These are phyloP conservation scores for Digitonthophagus gazella DNA, from an alignment of 2,888 invertebrate species.

Conservation along the genomic window DNA sequence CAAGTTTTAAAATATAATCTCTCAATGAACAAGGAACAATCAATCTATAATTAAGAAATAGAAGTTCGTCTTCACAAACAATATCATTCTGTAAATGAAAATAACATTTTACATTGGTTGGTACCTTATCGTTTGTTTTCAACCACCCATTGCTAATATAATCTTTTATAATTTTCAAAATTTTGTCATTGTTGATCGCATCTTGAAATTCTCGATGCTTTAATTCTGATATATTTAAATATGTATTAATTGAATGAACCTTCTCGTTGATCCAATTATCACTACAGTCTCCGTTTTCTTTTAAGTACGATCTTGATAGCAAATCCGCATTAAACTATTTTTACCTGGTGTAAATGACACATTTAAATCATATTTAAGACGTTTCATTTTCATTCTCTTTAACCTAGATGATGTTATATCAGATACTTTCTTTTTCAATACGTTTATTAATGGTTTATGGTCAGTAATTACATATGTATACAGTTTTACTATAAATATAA, in stretches of 20 bases:
- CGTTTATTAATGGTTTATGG: neutral
- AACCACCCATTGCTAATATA: neutral
- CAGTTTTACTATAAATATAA: neutral
- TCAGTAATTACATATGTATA: neutral
- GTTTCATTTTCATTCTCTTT: neutral
- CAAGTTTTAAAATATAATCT: conserved; percentile 17
- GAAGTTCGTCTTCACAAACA: neutral
- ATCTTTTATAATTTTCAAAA: neutral
- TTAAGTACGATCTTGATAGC: neutral
- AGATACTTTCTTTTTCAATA: neutral
- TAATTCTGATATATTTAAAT: neutral
- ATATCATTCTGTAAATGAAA: neutral
- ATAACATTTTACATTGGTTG: neutral
- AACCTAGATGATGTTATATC: neutral
- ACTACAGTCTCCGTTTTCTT: neutral
- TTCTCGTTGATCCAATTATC: neutral
- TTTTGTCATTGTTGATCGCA: neutral
- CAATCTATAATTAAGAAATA: conserved; percentile 19
- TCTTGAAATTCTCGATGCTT: neutral
- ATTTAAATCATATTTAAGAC: neutral
- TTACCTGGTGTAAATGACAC: neutral
- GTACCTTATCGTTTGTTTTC: neutral
- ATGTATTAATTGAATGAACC: neutral
- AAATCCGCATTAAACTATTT: neutral
- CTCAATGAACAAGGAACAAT: conserved; percentile 16